Conservation (phyloP, 1,140 invertebrate genomes). For the Drosophila punjabiensis region DNA sequence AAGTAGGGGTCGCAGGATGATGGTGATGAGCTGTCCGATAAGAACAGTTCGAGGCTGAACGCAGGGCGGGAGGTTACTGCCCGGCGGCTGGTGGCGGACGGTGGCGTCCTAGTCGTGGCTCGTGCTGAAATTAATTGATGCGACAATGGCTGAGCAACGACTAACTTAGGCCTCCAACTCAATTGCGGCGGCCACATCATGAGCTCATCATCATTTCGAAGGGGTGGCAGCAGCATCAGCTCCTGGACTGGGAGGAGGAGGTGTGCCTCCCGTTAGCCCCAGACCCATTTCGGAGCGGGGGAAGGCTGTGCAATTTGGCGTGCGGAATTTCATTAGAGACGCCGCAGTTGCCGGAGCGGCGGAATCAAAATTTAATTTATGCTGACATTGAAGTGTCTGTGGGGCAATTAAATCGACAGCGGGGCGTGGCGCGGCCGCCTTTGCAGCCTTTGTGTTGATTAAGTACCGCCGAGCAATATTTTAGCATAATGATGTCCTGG, state of each 20-base stretch:
- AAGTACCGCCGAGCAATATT: slow-evolving; percentile 59
- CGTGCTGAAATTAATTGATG: slow-evolving; percentile 73
- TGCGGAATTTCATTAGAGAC: slow-evolving; percentile 69
- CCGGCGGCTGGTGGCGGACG: neutral
- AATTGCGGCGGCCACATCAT: slow-evolving; percentile 61
- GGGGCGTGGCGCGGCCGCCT: slow-evolving; percentile 35
- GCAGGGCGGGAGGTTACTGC: neutral
- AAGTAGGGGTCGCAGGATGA: slow-evolving; percentile 18
- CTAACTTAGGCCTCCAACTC: slow-evolving; percentile 59
- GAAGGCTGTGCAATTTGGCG: slow-evolving; percentile 58
- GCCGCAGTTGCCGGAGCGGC: slow-evolving; percentile 29
- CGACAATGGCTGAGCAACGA: slow-evolving; percentile 59
- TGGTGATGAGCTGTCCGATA: slow-evolving; percentile 23
- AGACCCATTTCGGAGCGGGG: slow-evolving; percentile 12
- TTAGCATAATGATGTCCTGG: slow-evolving; percentile 59
- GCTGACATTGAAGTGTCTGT: slow-evolving; percentile 77
- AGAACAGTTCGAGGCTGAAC: neutral
- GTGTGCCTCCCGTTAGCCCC: neutral
- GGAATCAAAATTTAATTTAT: slow-evolving; percentile 80
- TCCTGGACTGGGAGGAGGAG: neutral
- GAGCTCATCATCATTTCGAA: slow-evolving; percentile 57
- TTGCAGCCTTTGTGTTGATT: slow-evolving; percentile 50
- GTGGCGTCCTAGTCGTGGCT: slow-evolving; percentile 38
- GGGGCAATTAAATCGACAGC: slow-evolving; percentile 72
- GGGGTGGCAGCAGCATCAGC: neutral